These are phyloP conservation scores for Montifringilla adamsi DNA, from an alignment of 2,113 vertebrate species.

Conservation along the genomic window DNA sequence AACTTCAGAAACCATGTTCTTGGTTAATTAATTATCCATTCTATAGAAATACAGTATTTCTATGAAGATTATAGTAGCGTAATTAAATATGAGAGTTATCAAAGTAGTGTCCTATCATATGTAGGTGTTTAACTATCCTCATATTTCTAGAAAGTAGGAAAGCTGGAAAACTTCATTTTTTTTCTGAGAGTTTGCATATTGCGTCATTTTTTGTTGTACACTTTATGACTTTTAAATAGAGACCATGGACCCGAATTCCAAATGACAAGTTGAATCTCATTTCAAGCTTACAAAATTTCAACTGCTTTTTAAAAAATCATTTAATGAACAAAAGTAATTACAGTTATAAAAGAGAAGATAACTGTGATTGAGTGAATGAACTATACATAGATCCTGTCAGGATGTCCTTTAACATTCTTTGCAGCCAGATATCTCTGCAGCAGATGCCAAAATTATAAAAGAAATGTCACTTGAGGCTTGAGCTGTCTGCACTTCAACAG, in stretches of 20 bases:
- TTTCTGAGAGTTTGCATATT: neutral
- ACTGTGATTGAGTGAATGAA: neutral
- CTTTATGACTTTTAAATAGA: neutral
- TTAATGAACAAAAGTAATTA: neutral
- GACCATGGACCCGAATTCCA: neutral
- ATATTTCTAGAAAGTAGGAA: neutral
- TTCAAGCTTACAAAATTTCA: neutral
- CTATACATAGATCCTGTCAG: neutral
- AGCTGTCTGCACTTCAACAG: neutral
- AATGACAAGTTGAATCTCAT: neutral
- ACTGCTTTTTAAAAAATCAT: neutral
- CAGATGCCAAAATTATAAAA: neutral
- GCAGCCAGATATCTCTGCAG: neutral
- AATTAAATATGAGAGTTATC: neutral
- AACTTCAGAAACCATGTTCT: neutral
- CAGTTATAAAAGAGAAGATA: neutral
- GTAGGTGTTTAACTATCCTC: neutral
- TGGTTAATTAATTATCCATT: neutral
- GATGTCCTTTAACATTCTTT: neutral
- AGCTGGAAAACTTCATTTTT: neutral
- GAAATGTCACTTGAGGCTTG: neutral
- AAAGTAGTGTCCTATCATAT: neutral
- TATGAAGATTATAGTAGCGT: neutral
- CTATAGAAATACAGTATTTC: neutral
- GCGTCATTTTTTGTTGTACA: neutral